Base-by-base conservation (phyloP, 2,888 invertebrate species). In the Sturmia bella region DNA sequence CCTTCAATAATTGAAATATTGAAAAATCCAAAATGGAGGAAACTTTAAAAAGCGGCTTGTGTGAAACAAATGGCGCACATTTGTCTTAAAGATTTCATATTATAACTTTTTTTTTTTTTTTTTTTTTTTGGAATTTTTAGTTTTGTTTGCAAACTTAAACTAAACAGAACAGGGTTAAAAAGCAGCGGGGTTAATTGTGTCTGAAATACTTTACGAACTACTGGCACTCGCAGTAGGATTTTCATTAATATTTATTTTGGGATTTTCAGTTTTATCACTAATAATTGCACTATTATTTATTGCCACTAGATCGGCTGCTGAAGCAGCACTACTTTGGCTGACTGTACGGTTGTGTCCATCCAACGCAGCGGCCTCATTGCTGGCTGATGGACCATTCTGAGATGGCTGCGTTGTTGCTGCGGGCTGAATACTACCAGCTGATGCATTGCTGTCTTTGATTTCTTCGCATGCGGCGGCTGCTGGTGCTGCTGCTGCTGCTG, bases 341-440 rank as follows among this genome's bases (percentile, higher is more conserved):
- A 94, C 93, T 41, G 93, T 94, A 80, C 94, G 92, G 72, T 94
- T 94, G 89, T 94, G 94, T 83, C 87, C 70, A 76, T 86, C 84
- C 72, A 64, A 48, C 17, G 83, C 79, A 21, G 84, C 82, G 81
- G 92, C 92, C n/a, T n/a, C n/a, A 24, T 37, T 43, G 19, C 48
- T 63, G 15, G 93, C 93, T 81, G 75, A 93, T 81, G 75, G 9
- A 12, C 50, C 63, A 11, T 56, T 70, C 39, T 66, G 57, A n/a
- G 48, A n/a, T 39, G 76, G n/a, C 15, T 6, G 27, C 39, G 21
- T 15, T 66, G 57, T 41, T 1, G 17, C 7, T 1, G 17, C 7
- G 3, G 45, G 7, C 24, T 21, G 17, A 24, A 19, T n/a, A 50
- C 41, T 54, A 11, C 43, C 11, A 3, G 15, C 61, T 15, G 39